Evolutionary conservation across 2,113 vertebrate genomes (phyloP).

Genomic region (Urocynchramus pylzowi): DNA sequence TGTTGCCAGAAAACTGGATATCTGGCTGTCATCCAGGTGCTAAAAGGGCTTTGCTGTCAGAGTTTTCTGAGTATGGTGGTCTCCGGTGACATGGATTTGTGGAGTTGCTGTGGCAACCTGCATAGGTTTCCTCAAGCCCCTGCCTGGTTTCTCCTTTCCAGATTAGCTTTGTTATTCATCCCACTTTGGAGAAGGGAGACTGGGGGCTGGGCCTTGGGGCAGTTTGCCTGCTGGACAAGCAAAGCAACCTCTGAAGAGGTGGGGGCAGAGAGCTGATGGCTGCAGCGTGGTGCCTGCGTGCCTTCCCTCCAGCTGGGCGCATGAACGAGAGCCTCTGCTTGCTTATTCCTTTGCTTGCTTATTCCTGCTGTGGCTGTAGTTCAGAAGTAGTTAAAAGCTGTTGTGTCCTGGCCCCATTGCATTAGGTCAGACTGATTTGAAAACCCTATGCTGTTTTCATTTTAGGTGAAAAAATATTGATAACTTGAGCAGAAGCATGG

Average conservation of each 20-base stretch:
- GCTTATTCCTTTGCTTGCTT: neutral
- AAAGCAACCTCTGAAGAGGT: neutral
- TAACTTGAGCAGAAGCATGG: neutral
- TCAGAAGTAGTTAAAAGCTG: neutral
- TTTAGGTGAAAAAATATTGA: neutral
- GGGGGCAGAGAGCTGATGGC: neutral
- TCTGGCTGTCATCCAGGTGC: neutral
- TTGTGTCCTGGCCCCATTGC: neutral
- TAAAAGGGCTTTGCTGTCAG: neutral
- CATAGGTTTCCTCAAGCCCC: neutral
- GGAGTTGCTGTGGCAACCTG: conserved; percentile 18
- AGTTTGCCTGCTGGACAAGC: neutral
- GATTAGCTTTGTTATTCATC: neutral
- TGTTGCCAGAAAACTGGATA: neutral
- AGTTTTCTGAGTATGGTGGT: neutral
- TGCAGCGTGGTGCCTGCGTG: neutral
- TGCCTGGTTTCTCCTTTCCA: neutral
- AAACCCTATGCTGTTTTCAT: neutral
- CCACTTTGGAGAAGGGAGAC: neutral
- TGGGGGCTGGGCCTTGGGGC: neutral
- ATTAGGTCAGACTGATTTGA: neutral
- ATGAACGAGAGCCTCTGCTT: accelerated
- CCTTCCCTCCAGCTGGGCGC: neutral
- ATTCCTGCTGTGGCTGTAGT: neutral
- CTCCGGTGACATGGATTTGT: neutral